Base-by-base conservation (phyloP, 1,140 invertebrate genomes). In the Ooceraea biroi region DNA sequence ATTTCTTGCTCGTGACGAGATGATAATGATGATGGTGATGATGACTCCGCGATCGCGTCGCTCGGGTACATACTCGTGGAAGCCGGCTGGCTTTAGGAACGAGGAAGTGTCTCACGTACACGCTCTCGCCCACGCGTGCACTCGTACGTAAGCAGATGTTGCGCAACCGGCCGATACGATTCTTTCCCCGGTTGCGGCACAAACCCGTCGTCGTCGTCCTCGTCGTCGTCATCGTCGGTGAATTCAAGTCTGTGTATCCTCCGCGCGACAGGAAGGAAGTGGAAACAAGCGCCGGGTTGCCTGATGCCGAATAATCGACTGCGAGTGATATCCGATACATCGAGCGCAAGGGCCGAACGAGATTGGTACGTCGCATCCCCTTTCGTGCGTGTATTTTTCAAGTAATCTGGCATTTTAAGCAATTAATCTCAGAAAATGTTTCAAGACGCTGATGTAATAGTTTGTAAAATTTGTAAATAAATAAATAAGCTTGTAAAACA, bases 41-140 rank as follows among this genome's bases (percentile, higher is more conserved):
- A 30, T 72, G 30, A 78, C 25, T 27, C 17, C 5, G 14, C 27
- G 25, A 61, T n/a, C 50, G 19, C 69, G 30, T 55, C 19, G 30
- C 17, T 36, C 55, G 17, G 17, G 41, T 5, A 74, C 55, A 55
- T 7, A 7, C 36, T 36, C 36, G 4, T 72, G n/a, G 41, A 82
- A 73, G 4, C 66, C 25, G 41, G 41, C 55, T 63, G 68, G 41
- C 57, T 71, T 82, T 71, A 78, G 85, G 86, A 84, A 86, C 84
- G 80, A 89, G 90, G 85, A 90, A 90, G 89, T 78, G 52, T 52
- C 69, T 48, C 55, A 60, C 68, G 48, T 27, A 73, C 57, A 46
- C 27, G 27, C 60, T 46, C 30, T 57, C 48, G 36, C 68, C 68
- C 63, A 66, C 82, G 44, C 63, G 19, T 27, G 30, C 10, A 7